Conservation (phyloP, 2,888 invertebrate genomes). For the Tenthredo mesomela region DNA sequence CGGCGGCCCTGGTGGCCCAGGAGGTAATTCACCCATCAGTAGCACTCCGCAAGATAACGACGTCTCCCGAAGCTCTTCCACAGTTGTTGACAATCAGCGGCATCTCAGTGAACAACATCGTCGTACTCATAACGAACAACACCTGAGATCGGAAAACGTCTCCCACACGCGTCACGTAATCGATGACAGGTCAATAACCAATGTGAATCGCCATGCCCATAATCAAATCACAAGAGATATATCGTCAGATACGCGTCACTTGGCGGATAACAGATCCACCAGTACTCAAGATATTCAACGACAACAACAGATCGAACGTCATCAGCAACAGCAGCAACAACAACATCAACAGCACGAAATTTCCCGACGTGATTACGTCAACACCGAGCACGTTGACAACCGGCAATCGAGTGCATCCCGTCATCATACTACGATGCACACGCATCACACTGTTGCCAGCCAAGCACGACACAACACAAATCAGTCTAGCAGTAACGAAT, state of each 20-base stretch:
- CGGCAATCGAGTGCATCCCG: conserved; percentile 58
- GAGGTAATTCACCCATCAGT: conserved; percentile 24
- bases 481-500: conserved; percentile 80
- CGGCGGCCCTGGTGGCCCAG: conserved; percentile 16
- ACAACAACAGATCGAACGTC: conserved; percentile 57
- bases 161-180: conserved; percentile 58
- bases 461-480: conserved; percentile 73
- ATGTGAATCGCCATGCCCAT: conserved; percentile 52
- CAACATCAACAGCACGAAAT: conserved; percentile 60
- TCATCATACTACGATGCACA: conserved; percentile 61
- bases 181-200: conserved; percentile 60
- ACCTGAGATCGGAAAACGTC: conserved; percentile 55
- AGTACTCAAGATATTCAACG: conserved; percentile 58
- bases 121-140: conserved; percentile 57
- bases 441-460: conserved; percentile 76
- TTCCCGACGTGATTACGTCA: conserved; percentile 69
- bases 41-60: conserved; percentile 18
- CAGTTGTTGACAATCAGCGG: conserved; percentile 58
- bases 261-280: conserved; percentile 61
- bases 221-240: conserved; percentile 57
- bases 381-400: conserved; percentile 66
- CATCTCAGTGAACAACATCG: conserved; percentile 59
- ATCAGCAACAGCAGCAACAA: conserved; percentile 49
- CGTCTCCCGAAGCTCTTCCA: conserved; percentile 32
- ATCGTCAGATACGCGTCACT: conserved; percentile 57